A percentile compares a stretch with the other conserved stretches of the same genome.
Evolutionary conservation across 2,113 vertebrate species (phyloP).

Genomic region (Leucopsar rothschildi): DNA sequence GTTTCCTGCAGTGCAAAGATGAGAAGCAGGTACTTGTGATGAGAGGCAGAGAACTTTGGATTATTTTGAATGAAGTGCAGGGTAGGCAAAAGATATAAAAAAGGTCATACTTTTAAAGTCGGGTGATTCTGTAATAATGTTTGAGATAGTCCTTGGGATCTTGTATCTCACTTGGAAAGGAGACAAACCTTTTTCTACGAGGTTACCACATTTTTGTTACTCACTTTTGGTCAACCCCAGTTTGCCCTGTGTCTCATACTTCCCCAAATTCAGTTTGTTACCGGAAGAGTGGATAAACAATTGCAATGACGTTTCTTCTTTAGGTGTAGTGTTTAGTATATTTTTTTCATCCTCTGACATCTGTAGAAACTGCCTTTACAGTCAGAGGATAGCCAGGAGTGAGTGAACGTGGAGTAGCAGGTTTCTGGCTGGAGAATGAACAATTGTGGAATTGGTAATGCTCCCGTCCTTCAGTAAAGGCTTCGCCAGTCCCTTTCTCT

Average conservation of each 20-base stretch:
- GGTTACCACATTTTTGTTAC: not conserved
- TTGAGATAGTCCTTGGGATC: not conserved
- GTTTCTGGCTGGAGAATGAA: not conserved
- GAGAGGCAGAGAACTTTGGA: not conserved
- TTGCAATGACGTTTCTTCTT: not conserved
- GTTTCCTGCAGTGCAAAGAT: slow-evolving; percentile 18
- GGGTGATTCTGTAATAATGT: not conserved
- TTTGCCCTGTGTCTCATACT: not conserved
- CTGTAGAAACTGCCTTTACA: not conserved
- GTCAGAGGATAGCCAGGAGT: not conserved
- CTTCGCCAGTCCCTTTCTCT: not conserved
- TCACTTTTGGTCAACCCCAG: not conserved
- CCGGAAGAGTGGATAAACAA: not conserved
- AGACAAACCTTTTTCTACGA: not conserved
- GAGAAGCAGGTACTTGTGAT: slow-evolving; percentile 18
- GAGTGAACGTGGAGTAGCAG: not conserved
- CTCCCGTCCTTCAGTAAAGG: not conserved
- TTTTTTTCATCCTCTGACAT: not conserved
- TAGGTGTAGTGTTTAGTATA: not conserved
- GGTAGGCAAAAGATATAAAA: not conserved
- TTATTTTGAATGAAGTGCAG: not conserved
- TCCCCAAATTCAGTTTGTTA: not conserved
- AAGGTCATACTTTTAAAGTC: not conserved
- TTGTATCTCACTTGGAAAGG: not conserved
- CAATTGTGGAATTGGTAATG: not conserved